Evolutionary conservation across 2,113 vertebrate species (phyloP), one percentile per base, ranked within the genome.

Genomic region (Nycticebus coucang): DNA sequence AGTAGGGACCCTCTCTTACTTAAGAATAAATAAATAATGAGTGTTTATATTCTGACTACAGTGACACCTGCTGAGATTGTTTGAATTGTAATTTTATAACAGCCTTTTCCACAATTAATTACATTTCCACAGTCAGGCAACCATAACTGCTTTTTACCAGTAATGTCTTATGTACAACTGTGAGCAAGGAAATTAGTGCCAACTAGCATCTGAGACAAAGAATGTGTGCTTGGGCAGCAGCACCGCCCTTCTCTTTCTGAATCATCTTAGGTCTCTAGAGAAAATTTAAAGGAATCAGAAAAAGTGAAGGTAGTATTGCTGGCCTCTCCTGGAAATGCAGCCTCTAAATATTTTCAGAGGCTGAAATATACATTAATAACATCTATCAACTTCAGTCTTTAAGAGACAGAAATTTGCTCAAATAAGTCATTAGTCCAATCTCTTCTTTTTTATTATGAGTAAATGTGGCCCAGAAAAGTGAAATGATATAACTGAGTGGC

Each of bases 31-130:
- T 92, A 97, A 86, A 75, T 92, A 96, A 85, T 55, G 26, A 62
- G 15, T 66, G 14, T 94, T 96, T 55, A 35, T 97, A 74, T 97
- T 93, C 97, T 96, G 95, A 94, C 78, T 96, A 82, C 95, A 97
- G 87, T 97, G 97, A 98, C 96, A 98, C 91, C 97, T 98, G 90
- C 98, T 98, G 98, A 98, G 95, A 95, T 95, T 82, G 59, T 83
- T 71, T 97, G 92, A 86, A 95, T 96, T 97, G 77, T 97, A 94
- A 71, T 93, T 98, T 96, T 96, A 90, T 88, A 96, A 85, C 93
- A 97, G 66, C 11, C 77, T 96, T 97, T 98, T 95, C 91, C 94
- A 92, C 96, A 97, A 97, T 97, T 98, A 98, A 97, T 98, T 98
- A 91, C 92, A 75, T 85, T 71, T 96, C 92, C 13, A 15, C 69